Evolutionary conservation across 2,797 vertebrate species (phyloP).

Genomic region (Erithacus rubecula): DNA sequence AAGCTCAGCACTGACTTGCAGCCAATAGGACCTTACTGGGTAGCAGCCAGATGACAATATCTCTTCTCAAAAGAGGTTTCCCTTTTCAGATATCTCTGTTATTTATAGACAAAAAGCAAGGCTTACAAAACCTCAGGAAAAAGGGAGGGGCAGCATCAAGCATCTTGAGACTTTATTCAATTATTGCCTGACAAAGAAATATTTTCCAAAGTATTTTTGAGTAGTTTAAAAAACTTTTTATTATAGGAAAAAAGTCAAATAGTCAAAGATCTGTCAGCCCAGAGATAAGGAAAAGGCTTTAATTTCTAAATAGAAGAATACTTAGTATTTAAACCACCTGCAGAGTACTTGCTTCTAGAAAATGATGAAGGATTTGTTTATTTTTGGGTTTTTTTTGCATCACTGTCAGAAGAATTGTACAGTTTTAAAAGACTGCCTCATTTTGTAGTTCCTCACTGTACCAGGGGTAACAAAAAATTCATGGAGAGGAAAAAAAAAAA

Average conservation of each 20-base stretch:
- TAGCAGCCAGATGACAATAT: not conserved
- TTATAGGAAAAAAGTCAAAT: not conserved
- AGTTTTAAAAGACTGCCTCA: not conserved
- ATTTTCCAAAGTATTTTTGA: not conserved
- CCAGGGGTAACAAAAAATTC: not conserved
- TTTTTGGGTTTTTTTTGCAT: not conserved
- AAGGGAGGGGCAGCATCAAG: not conserved
- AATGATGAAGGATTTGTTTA: not conserved
- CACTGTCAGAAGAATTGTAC: not conserved
- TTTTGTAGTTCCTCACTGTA: not conserved
- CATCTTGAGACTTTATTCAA: not conserved
- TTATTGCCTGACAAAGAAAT: not conserved
- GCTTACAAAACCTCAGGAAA: not conserved
- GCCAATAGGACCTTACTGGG: not conserved
- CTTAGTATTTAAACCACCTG: not conserved
- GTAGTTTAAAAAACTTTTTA: not conserved
- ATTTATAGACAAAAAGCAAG: conserved; percentile 33
- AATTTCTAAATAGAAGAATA: not conserved
- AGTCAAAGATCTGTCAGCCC: not conserved
- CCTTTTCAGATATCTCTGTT: conserved; percentile 15
- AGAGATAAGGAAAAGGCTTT: not conserved
- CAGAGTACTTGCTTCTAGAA: not conserved
- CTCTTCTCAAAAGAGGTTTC: not conserved
- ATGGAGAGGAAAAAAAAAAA: not conserved
- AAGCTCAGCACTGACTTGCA: not conserved